Conservation (phyloP, 1,140 invertebrate genomes). For the Bathynomus jamesi region DNA sequence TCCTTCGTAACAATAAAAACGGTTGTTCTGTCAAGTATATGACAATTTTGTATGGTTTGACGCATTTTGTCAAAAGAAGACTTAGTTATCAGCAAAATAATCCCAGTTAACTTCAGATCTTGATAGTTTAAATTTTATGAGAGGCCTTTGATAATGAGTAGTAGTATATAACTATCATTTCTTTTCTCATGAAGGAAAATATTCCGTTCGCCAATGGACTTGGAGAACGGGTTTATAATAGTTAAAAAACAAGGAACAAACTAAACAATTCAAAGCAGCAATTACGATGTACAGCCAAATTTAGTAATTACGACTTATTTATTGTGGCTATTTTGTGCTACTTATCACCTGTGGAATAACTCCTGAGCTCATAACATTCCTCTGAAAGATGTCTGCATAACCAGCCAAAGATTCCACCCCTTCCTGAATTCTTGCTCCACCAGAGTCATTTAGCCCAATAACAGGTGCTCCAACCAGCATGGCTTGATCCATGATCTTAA, state of each 20-base stretch:
- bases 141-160: not conserved
- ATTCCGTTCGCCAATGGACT: not conserved
- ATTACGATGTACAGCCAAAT: too few species aligned
- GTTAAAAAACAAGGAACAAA: too few species aligned
- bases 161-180: too few species aligned
- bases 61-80: too few species aligned
- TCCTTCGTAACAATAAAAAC: not conserved
- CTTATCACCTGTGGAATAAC: conserved; percentile 55
- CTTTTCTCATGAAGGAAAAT: too few species aligned
- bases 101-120: not conserved
- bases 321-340: too few species aligned
- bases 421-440: conserved; percentile 64
- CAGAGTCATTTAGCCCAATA: conserved; percentile 64
- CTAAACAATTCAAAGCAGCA: not conserved
- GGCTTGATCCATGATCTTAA: conserved; percentile 61
- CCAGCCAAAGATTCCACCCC: conserved; percentile 64
- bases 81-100: not conserved
- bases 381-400: conserved; percentile 64
- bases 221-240: too few species aligned
- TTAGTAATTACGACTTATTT: too few species aligned
- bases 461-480: conserved; percentile 60
- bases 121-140: not conserved
- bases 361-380: conserved; percentile 61
- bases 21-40: not conserved
- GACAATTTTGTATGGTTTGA: not conserved